Conservation (phyloP, 2,888 invertebrate genomes). For the Auanema freiburgensis region DNA sequence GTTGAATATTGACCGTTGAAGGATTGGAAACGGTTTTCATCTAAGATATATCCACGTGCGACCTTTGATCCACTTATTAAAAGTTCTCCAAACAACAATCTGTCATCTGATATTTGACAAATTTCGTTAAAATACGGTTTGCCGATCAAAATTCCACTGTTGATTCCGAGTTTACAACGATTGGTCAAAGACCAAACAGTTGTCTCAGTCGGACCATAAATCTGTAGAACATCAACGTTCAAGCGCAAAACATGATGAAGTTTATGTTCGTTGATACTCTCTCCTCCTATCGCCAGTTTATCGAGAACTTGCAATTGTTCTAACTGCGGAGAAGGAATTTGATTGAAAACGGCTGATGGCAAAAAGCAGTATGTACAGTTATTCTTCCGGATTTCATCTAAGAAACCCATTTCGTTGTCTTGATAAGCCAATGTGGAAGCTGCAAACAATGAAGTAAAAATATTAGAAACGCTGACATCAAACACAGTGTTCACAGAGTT, state of each 20-base stretch:
- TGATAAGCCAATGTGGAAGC: conserved; percentile 31
- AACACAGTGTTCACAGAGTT: conserved; percentile 55
- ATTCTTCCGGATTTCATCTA: background rate
- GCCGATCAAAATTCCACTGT: conserved; percentile 41
- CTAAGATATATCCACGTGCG: conserved; percentile 34
- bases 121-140: conserved; percentile 28
- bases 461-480: conserved; percentile 57
- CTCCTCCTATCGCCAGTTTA: conserved; percentile 54
- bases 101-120: conserved; percentile 4
- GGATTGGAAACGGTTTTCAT: background rate
- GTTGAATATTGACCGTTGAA: conserved; percentile 24
- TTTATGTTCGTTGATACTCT: conserved; percentile 36
- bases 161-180: conserved; percentile 20
- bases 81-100: conserved; percentile 26
- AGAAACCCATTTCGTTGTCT: conserved; percentile 1
- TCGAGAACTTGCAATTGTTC: conserved; percentile 25
- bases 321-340: conserved; percentile 30
- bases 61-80: conserved; percentile 28
- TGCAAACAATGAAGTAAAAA: conserved; percentile 46
- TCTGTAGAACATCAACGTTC: conserved; percentile 38
- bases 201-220: conserved; percentile 60
- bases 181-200: conserved; percentile 51
- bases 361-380: conserved; percentile 43
- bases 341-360: conserved; percentile 56
- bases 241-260: conserved; percentile 17